Conservation (phyloP, 2,888 invertebrate species). For the Netelia virgata region DNA sequence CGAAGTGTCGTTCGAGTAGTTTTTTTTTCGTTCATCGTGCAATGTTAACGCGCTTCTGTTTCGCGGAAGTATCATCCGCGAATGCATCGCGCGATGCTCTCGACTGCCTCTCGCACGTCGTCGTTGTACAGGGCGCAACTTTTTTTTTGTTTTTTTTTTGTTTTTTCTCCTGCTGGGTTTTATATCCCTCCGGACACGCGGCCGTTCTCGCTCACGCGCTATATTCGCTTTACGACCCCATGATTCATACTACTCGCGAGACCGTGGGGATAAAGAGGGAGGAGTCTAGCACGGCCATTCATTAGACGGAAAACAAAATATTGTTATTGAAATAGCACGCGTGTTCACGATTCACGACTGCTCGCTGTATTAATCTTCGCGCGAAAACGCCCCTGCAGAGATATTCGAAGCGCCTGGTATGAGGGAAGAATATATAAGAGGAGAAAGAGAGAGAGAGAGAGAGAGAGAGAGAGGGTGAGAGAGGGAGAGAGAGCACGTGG, state of each 20-base stretch:
- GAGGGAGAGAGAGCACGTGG: too few relatives aligned
- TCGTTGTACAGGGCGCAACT: conserved; percentile 10
- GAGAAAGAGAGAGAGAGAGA: neutral
- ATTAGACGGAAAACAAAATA: conserved; percentile 71
- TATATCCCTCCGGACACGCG: conserved; percentile 35
- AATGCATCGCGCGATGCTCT: conserved; percentile 60
- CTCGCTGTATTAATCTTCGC: conserved; percentile 45
- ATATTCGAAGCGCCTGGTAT: conserved; percentile 23
- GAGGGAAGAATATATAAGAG: conserved; percentile 24
- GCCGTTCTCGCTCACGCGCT: conserved; percentile 64
- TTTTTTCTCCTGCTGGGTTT: conserved; percentile 13
- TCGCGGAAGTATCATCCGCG: conserved; percentile 53
- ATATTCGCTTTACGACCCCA: conserved; percentile 79
- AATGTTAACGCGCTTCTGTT: conserved; percentile 49
- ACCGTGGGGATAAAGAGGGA: conserved; percentile 35
- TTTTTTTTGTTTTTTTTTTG: neutral
- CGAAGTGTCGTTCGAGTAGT: conserved; percentile 74
- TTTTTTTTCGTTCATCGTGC: conserved; percentile 58
- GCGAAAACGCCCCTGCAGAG: conserved; percentile 53
- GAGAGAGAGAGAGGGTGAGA: neutral
- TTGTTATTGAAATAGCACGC: conserved; percentile 71
- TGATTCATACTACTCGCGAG: conserved; percentile 76
- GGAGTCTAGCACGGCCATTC: conserved; percentile 66
- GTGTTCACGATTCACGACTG: conserved; percentile 34
- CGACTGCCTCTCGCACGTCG: conserved; percentile 29